Evolutionary conservation across 2,888 invertebrate genomes (phyloP).

Genomic region (Sepiola atlantica): DNA sequence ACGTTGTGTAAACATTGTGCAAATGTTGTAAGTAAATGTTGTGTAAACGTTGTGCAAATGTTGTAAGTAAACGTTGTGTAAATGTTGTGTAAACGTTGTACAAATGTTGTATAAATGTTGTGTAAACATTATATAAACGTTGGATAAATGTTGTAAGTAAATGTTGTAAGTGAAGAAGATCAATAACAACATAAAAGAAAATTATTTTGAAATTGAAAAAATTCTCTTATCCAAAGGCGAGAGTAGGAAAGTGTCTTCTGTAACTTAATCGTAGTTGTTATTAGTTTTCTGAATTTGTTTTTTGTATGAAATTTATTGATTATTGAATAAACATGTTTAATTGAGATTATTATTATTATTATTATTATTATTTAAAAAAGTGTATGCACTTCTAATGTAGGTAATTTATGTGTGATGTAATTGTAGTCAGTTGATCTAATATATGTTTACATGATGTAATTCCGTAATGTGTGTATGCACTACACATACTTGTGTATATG

Average conservation of each 20-base stretch:
- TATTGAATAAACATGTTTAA: not conserved
- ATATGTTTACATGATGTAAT: not conserved
- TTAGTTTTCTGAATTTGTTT: slow-evolving; percentile 5
- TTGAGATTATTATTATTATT: too few species aligned
- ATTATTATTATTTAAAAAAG: not conserved
- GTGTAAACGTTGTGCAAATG: too few species aligned
- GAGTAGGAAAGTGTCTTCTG: not conserved
- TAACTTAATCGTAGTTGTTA: not conserved
- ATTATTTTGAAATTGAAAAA: not conserved
- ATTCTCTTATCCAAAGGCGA: not conserved
- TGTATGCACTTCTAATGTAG: not conserved
- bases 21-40: too few species aligned
- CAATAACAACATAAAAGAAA: not conserved
- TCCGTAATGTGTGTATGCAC: slow-evolving; percentile 35
- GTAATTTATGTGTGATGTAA: slow-evolving; percentile 13
- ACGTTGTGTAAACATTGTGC: too few species aligned
- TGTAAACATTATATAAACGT: too few species aligned
- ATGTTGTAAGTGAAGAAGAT: not conserved
- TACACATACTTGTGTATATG: not conserved
- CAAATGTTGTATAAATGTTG: too few species aligned
- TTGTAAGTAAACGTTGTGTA: too few species aligned
- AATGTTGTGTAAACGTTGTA: too few species aligned
- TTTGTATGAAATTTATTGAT: not conserved
- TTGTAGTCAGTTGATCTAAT: not conserved
- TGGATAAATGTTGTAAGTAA: too few species aligned